Base-by-base conservation (phyloP, 2,797 vertebrate species). In the Hafferia zeledoni region DNA sequence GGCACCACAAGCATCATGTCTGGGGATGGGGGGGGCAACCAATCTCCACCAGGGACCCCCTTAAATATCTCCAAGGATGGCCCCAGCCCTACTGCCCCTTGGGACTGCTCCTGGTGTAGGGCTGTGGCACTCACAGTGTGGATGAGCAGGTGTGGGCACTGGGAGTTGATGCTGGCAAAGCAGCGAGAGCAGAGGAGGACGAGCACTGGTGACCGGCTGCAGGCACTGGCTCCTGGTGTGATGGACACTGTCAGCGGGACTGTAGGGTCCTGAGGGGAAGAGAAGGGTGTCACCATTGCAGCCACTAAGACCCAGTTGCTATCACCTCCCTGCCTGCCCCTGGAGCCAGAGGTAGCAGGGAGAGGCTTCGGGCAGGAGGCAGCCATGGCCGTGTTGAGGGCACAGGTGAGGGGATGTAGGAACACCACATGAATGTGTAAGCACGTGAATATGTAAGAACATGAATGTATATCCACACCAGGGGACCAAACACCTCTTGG, bases 41-140 rank as follows among this genome's bases (percentile, higher is more conserved):
- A 7, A 8, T 17, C 12, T 61, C 35, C 72, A 49, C 35, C 5
- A 1, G 28, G 7, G 46, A 56, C 33, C 28, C 16, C 33, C 31
- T 59, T 31, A 53, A 59, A 41, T 10, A 20, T 14, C 33, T 27
- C 46, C 59, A 24, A 0, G 33, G 52, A 7, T 17, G 59, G 4
- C 46, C 52, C 25, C 33, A 35, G 30, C 67, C 70, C 70, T 31
- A 53, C 43, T 76, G 31, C 15, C 35, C 39, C 28, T 27, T 1
- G 0, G 25, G 30, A 17, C 1, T 12, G 35, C 11, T 53, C 31
- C 44, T 1, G 2, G 5, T 0, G 2, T 1, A 31, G 35, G 56
- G 33, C 17, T 17, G 61, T 0, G 11, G 33, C 59, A 95, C 96
- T 96, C 84, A 96, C 96, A 0, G 91, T 92, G 89, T 0, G 52